Evolutionary conservation across 2,113 vertebrate genomes (phyloP).

Genomic region (Mola mola): DNA sequence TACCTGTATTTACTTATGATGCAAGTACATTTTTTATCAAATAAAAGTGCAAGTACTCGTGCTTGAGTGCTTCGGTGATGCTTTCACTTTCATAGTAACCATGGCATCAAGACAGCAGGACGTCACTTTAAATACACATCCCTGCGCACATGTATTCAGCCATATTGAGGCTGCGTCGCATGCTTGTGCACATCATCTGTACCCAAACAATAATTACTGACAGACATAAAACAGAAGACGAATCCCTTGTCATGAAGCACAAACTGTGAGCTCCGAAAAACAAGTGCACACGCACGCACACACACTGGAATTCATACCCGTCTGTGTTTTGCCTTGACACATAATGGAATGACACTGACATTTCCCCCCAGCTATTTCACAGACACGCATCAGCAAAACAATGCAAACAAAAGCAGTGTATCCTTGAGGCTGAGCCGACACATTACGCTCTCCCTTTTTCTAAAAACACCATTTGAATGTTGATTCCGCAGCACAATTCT

Average conservation of each 20-base stretch:
- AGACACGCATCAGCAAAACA: constrained; percentile 38
- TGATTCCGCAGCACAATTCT: constrained; percentile 20
- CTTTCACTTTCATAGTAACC: constrained; percentile 16
- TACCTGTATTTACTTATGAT: too few relatives aligned
- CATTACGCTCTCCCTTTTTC: constrained; percentile 2
- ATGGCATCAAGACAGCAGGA: too few relatives aligned
- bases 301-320: constrained; percentile 34
- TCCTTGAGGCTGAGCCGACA: constrained; percentile 57
- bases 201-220: constrained; percentile 20
- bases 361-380: constrained; percentile 47
- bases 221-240: constrained; percentile 16
- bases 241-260: constrained; percentile 18
- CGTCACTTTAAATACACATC: too few relatives aligned
- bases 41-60: too few relatives aligned
- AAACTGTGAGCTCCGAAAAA: constrained; percentile 9
- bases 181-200: too few relatives aligned
- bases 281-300: constrained; percentile 1
- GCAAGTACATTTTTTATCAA: too few relatives aligned
- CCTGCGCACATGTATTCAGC: too few relatives aligned
- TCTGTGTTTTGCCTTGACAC: constrained; percentile 63
- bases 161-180: too few relatives aligned
- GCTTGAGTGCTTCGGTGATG: too few relatives aligned
- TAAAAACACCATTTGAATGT: constrained; percentile 43
- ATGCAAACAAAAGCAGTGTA: constrained; percentile 61
- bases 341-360: constrained; percentile 70